Evolutionary conservation across 2,113 vertebrate species (phyloP).

Genomic region (Myotis lucifugus): DNA sequence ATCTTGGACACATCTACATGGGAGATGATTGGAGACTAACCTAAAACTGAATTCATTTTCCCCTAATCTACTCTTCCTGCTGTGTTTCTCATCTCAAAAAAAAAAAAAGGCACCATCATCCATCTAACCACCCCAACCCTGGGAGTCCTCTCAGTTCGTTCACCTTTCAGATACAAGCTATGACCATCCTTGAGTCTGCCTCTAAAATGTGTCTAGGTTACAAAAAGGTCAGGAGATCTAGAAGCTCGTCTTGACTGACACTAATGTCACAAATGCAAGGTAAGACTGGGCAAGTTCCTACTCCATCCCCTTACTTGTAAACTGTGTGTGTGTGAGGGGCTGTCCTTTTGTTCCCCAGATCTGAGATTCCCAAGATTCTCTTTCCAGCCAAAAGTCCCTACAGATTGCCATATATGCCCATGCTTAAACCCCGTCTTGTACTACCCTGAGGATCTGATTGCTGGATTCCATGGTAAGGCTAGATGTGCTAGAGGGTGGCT

Average conservation of each 20-base stretch:
- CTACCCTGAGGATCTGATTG: not conserved
- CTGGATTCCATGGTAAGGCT: not conserved
- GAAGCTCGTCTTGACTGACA: conserved; percentile 6
- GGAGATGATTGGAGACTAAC: not conserved
- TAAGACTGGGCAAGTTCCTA: not conserved
- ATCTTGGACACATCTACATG: not conserved
- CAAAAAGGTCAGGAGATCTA: conserved; percentile 27
- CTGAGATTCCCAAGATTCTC: conserved; percentile 9
- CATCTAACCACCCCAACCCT: not conserved
- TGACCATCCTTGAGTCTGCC: conserved; percentile 24
- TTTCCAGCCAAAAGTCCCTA: conserved; percentile 24
- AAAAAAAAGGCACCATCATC: not conserved
- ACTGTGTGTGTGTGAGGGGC: not conserved
- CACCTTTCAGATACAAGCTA: conserved; percentile 14
- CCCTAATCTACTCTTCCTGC: not conserved
- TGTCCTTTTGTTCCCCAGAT: conserved; percentile 29
- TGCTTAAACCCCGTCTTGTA: conserved; percentile 1
- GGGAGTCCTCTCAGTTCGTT: not conserved
- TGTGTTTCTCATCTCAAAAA: not conserved
- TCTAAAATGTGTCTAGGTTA: conserved; percentile 28
- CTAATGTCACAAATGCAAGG: conserved; percentile 12
- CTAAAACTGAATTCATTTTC: conserved; percentile 39
- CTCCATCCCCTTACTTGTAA: conserved; percentile 16
- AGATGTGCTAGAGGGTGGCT: not conserved
- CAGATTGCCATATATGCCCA: not conserved